Conservation (phyloP, 2,113 vertebrate species). For the Circaetus cinerascens region DNA sequence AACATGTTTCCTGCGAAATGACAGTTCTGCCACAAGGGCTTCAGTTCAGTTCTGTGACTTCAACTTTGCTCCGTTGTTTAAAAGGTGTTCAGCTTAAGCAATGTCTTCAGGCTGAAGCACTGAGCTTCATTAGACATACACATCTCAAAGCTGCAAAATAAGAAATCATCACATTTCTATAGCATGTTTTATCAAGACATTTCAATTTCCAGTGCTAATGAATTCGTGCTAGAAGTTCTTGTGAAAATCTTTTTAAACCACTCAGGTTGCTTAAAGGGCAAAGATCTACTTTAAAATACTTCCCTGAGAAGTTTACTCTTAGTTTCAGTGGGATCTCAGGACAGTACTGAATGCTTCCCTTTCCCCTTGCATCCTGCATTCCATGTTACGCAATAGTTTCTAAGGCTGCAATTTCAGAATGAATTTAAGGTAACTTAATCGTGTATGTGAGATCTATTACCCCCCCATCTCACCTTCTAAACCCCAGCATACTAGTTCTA, state of each 20-base stretch:
- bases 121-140: background rate
- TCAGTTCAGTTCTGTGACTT: background rate
- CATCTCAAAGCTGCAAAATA: background rate
- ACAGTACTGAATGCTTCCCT: background rate
- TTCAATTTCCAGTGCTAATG: background rate
- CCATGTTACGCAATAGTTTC: background rate
- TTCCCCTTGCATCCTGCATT: background rate
- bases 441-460: background rate
- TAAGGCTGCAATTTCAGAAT: background rate
- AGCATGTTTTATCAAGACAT: background rate
- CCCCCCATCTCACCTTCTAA: background rate
- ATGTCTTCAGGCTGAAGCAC: background rate
- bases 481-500: background rate
- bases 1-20: fast-evolving
- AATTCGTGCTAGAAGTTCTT: background rate
- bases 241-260: background rate
- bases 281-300: background rate
- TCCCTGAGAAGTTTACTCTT: background rate
- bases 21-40: background rate
- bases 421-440: background rate
- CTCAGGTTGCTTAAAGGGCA: background rate
- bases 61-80: background rate
- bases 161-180: background rate
- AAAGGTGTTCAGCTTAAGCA: background rate
- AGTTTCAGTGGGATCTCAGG: background rate